Evolutionary conservation across 1,140 invertebrate species (phyloP), one percentile per base, ranked within the genome.

Genomic region (Meteorus sp.): DNA sequence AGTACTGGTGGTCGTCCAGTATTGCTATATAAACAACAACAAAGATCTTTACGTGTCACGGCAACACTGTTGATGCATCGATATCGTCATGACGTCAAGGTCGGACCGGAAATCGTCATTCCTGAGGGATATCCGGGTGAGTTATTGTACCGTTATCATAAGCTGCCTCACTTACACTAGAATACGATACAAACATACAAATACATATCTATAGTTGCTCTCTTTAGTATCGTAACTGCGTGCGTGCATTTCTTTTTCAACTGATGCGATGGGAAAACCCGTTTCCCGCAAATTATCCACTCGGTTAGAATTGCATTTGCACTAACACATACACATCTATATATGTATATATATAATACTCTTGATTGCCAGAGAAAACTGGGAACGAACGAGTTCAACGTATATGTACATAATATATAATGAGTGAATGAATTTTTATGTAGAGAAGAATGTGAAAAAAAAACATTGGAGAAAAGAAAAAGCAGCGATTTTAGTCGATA

Each of bases 101-200:
- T 79, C 22, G 77, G 77, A 52, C 77, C 78, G 59, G 78, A 80
- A 68, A 80, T 80, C 53, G 78, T 79, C 60, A 80, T 78, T 51
- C 76, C 78, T 39, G 76, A 80, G 54, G 78, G 76, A 67, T 80
- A 79, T 68, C 77, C 77, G 50, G 78, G 78, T 79, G 59, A 72
- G 71, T 69, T 44, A 13, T 37, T 19, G 27, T 52, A 52, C 29
- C 33, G 50, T 52, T 35, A 37, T 52, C n/a, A n/a, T n/a, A n/a
- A n/a, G n/a, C n/a, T n/a, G n/a, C n/a, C n/a, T n/a, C n/a, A n/a
- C n/a, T n/a, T n/a, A n/a, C n/a, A n/a, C n/a, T n/a, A n/a, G n/a
- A n/a, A n/a, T n/a, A n/a, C n/a, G 4, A 39, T n/a, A 13, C 5
- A 39, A 39, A 5, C 29, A 31, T 31, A 31, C 5, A 31, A 31